Evolutionary conservation across 2,113 vertebrate species (phyloP).

Genomic region (Limanda limanda): DNA sequence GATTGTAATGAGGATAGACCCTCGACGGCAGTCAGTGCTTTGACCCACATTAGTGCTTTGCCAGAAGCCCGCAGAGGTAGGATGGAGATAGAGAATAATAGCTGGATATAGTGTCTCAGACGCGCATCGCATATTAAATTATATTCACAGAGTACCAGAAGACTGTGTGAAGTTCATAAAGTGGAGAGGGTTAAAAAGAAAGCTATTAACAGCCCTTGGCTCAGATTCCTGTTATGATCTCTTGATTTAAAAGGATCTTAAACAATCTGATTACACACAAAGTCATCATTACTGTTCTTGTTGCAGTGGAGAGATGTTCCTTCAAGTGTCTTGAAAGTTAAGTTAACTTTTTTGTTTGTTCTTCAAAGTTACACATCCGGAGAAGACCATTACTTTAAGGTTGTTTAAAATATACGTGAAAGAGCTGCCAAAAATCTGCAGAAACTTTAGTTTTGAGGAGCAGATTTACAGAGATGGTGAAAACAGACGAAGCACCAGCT

Average conservation of each 20-base stretch:
- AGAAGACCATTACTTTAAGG: neutral
- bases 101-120: constrained; percentile 47
- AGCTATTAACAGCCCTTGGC: constrained; percentile 46
- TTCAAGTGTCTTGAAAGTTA: neutral
- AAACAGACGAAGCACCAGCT: neutral
- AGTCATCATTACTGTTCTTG: neutral
- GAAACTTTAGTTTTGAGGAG: too few species aligned
- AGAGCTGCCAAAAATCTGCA: too few species aligned
- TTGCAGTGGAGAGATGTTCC: constrained; percentile 1
- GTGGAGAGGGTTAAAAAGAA: constrained; percentile 30
- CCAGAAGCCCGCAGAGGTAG: constrained; percentile 36
- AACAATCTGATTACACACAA: constrained; percentile 15
- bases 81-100: constrained; percentile 58
- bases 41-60: constrained; percentile 70
- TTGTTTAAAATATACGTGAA: neutral
- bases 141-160: constrained; percentile 46
- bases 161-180: constrained; percentile 56
- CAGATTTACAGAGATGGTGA: neutral
- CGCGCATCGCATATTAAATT: constrained; percentile 37
- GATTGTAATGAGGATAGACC: constrained; percentile 61
- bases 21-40: constrained; percentile 52
- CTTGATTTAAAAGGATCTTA: constrained; percentile 11
- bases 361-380: neutral
- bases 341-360: constrained; percentile 1
- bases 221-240: constrained; percentile 25